A percentile compares a stretch with the other conserved stretches of the same genome.
Evolutionary conservation across 2,888 invertebrate genomes (phyloP).

Genomic region (Coleophora flavipennella): DNA sequence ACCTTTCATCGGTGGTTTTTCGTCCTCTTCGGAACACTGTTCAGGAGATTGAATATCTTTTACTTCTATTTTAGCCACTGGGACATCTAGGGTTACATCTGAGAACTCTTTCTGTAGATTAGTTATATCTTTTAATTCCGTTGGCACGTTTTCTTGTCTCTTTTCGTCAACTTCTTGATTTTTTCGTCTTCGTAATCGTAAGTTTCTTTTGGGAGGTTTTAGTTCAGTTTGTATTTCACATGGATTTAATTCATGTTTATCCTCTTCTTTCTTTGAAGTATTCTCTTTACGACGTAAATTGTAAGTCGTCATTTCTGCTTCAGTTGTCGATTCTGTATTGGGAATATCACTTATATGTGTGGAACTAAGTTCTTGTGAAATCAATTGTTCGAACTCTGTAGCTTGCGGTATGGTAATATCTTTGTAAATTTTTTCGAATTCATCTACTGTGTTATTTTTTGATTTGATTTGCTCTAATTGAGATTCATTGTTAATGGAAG

Average conservation of each 20-base stretch:
- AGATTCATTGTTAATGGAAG: background rate
- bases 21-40: conserved; percentile 26
- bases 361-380: conserved; percentile 24
- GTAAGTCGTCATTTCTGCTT: conserved; percentile 26
- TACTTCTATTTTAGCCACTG: conserved; percentile 30
- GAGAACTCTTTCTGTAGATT: conserved; percentile 53
- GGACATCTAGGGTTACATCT: conserved; percentile 49
- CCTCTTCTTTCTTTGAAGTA: conserved; percentile 7
- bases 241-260: conserved; percentile 20
- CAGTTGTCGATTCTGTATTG: background rate
- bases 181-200: conserved; percentile 38
- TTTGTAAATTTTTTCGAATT: conserved; percentile 55
- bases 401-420: conserved; percentile 40
- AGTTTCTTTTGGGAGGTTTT: conserved; percentile 28
- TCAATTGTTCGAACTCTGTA: conserved; percentile 50
- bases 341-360: background rate
- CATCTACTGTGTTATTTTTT: conserved; percentile 45
- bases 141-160: conserved; percentile 13
- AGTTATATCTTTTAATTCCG: conserved; percentile 46
- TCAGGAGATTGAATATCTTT: conserved; percentile 54
- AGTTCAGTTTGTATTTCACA: conserved; percentile 30
- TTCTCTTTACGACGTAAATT: conserved; percentile 33
- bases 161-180: conserved; percentile 19
- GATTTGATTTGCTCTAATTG: conserved; percentile 6
- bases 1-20: conserved; percentile 40